Evolutionary conservation across 2,888 invertebrate species (phyloP), one percentile per base, ranked within the genome.

Genomic region (Pyralis farinalis): DNA sequence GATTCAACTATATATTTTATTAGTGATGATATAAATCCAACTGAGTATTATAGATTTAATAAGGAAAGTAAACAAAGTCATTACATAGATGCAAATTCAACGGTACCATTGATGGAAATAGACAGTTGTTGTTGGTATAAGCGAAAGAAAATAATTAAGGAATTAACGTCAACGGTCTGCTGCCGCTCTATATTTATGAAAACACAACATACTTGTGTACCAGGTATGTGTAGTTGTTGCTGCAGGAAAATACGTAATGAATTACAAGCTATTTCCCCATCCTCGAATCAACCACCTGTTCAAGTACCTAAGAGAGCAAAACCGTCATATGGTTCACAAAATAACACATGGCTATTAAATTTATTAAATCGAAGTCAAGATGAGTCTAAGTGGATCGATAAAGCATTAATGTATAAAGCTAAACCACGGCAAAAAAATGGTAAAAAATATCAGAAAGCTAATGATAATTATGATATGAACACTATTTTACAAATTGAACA

Each of bases 61-160:
- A n/a, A 25, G 1, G 7, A 25, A 2, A 25, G 7, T 8, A 25
- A 25, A 7, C 25, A 25, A 25, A 25, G 7, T 1, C 25, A 25
- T 25, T 25, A 25, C 25, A 25, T 25, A 25, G 7, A 7, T 8
- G 8, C 3, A n/a, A 1, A 4, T n/a, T 3, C 10, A 0, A 11
- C 1, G 1, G 29, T 1, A 21, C 4, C 10, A 1, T 8, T 4
- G 2, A 10, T 31, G 1, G 35, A 45, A 31, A 39, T 41, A 40
- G 1, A 38, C 0, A 51, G 55, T 46, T 69, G 72, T 40, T 72
- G 72, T 40, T 72, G 72, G 72, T 52, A 49, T 34, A 33, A 44
- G 16, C 58, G 65, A 39, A 48, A 63, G 37, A 12, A 42, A 1
- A 40, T 43, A 21, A 43, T 64, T 12, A 25, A 44, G 27, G 2